These are phyloP conservation scores for Syritta pipiens DNA, from an alignment of 2,888 invertebrate genomes.

Conservation along the genomic window DNA sequence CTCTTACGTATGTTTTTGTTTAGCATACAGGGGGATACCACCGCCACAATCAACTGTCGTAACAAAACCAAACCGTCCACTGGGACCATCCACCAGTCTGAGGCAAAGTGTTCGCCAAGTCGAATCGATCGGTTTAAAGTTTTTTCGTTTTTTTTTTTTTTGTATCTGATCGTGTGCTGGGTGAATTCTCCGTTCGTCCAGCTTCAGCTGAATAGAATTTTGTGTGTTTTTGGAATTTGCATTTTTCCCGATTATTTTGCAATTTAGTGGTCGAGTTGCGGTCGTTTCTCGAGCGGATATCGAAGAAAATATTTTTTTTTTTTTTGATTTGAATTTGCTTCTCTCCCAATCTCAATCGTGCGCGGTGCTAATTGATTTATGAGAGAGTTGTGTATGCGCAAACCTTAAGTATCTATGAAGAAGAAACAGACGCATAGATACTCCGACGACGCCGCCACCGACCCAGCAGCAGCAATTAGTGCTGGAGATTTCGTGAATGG, in stretches of 20 bases:
- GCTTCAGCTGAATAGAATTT: slow-evolving; percentile 45
- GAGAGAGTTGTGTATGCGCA: slow-evolving; percentile 33
- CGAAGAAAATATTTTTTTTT: slow-evolving; percentile 26
- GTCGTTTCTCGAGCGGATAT: slow-evolving; percentile 45
- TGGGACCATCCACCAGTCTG: slow-evolving; percentile 61
- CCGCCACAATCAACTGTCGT: slow-evolving; percentile 52
- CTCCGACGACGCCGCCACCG: no score
- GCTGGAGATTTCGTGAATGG: slow-evolving; percentile 26
- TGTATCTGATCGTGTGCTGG: background rate
- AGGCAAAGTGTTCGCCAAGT: slow-evolving; percentile 63
- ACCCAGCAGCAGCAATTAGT: slow-evolving; percentile 57
- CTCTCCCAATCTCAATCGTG: slow-evolving; percentile 24
- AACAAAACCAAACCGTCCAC: slow-evolving; percentile 67
- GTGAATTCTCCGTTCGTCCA: slow-evolving; percentile 5
- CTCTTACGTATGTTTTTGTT: slow-evolving; percentile 37
- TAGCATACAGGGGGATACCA: slow-evolving; percentile 46
- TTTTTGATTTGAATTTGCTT: no score
- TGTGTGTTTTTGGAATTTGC: slow-evolving; percentile 66
- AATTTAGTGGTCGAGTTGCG: slow-evolving; percentile 42
- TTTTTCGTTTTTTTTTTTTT: slow-evolving; percentile 11
- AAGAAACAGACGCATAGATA: slow-evolving; percentile 25
- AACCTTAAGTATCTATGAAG: slow-evolving; percentile 16
- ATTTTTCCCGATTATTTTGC: slow-evolving; percentile 57
- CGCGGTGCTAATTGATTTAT: slow-evolving; percentile 60
- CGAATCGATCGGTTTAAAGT: slow-evolving; percentile 53